Percentiles rank a stretch among this genome's conserved stretches.
Conservation (phyloP, 2,113 vertebrate species). For the Scolopax mira region DNA sequence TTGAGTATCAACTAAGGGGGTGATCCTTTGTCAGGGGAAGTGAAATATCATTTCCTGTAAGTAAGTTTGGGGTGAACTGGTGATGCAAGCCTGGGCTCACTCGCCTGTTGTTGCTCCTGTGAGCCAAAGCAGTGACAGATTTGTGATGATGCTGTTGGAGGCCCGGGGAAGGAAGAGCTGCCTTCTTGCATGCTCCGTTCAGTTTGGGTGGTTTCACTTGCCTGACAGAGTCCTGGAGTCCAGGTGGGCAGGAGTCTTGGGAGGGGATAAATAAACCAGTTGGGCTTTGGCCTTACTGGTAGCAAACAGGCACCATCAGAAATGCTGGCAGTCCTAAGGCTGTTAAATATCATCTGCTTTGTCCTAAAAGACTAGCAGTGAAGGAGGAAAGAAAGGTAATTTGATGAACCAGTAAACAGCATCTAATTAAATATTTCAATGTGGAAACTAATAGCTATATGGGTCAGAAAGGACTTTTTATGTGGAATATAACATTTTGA, state of each 20-base stretch:
- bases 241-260: not conserved
- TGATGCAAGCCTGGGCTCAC: not conserved
- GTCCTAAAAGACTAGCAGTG: not conserved
- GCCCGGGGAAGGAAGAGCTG: not conserved
- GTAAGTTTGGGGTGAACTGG: not conserved
- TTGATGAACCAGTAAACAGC: not conserved
- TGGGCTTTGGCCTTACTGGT: not conserved
- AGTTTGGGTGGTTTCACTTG: not conserved
- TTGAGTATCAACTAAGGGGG: not conserved
- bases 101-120: not conserved
- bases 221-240: rapidly evolving
- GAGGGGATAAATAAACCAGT: not conserved
- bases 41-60: not conserved
- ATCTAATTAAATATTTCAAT: not conserved
- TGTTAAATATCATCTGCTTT: not conserved
- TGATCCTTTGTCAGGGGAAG: not conserved
- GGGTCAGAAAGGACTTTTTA: not conserved
- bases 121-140: not conserved
- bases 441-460: not conserved
- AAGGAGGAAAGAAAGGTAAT: not conserved
- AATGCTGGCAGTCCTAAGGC: not conserved
- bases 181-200: not conserved
- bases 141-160: not conserved
- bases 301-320: not conserved
- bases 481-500: not conserved